A percentile compares a stretch with the other conserved stretches of the same genome.
Conservation (phyloP, 2,888 invertebrate species). For the Eilema sororculum region DNA sequence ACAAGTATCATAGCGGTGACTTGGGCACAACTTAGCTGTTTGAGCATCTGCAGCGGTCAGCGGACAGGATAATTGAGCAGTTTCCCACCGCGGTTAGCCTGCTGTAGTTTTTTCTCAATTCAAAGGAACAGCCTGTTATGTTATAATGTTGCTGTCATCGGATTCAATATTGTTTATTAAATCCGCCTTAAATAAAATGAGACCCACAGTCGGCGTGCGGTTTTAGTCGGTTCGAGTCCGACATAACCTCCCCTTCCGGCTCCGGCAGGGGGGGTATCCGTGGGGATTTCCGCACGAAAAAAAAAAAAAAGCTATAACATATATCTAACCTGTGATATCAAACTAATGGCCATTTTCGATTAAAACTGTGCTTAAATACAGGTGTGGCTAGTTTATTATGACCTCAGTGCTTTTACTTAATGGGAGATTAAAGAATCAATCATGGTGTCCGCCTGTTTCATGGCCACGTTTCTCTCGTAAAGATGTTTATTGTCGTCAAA, state of each 20-base stretch:
- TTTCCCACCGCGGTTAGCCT: too few species aligned
- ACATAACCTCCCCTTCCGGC: too few species aligned
- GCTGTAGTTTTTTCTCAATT: not conserved
- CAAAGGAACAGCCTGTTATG: not conserved
- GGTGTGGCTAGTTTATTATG: not conserved
- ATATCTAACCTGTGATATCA: not conserved
- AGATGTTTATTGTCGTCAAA: conserved; percentile 72
- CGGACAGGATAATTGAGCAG: too few species aligned
- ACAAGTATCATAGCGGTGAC: too few species aligned
- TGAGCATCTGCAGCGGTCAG: too few species aligned
- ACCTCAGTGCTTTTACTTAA: not conserved
- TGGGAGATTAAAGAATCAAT: not conserved
- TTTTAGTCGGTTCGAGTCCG: too few species aligned
- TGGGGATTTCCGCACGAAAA: too few species aligned
- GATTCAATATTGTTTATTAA: not conserved
- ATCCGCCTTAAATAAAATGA: not conserved
- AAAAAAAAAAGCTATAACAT: not conserved
- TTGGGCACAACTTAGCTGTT: too few species aligned
- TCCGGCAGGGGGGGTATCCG: too few species aligned
- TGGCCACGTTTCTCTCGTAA: conserved; percentile 61
- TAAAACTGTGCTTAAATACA: not conserved
- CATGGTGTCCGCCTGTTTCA: conserved; percentile 24
- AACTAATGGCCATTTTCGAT: not conserved
- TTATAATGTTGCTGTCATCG: too few species aligned
- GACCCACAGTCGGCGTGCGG: too few species aligned